Evolutionary conservation across 2,888 invertebrate species (phyloP).

Genomic region (Agonopterix heracliana): DNA sequence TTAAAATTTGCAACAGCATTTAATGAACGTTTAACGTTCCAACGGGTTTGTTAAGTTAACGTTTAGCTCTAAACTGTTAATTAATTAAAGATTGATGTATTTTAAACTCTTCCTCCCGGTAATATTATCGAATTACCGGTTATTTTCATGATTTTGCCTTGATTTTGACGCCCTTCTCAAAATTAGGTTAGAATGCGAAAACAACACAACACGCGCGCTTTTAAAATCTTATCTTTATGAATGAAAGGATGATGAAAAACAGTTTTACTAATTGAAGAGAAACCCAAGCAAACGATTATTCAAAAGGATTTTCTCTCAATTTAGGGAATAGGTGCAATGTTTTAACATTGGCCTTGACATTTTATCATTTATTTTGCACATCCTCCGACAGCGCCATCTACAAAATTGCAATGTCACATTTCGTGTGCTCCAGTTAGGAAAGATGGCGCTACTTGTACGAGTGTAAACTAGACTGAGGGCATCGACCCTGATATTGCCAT

Average conservation of each 20-base stretch:
- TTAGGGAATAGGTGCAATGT: constrained; percentile 1
- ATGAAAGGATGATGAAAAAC: no score
- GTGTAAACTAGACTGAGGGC: constrained; percentile 32
- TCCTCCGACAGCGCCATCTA: constrained; percentile 42
- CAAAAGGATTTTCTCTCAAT: no score
- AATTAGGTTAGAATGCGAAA: constrained; percentile 1
- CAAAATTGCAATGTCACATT: neutral
- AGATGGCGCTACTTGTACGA: constrained; percentile 48
- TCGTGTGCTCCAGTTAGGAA: constrained; percentile 1
- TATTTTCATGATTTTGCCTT: no score
- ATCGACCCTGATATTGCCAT: constrained; percentile 32
- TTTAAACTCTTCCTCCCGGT: no score
- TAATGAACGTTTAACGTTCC: neutral
- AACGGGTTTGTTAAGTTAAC: neutral
- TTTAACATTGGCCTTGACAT: constrained; percentile 68
- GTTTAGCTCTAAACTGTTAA: neutral
- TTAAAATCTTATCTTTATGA: neutral
- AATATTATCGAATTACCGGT: no score
- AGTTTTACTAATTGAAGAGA: no score
- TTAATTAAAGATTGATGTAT: neutral
- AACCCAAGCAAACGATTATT: no score
- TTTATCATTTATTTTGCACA: constrained; percentile 57
- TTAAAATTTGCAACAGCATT: constrained; percentile 47
- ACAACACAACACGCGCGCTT: neutral
- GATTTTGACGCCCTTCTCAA: neutral